phyloP scores from a whole-genome alignment of 2,888 invertebrate genomes.

The Acholoe squamosa region DNA sequence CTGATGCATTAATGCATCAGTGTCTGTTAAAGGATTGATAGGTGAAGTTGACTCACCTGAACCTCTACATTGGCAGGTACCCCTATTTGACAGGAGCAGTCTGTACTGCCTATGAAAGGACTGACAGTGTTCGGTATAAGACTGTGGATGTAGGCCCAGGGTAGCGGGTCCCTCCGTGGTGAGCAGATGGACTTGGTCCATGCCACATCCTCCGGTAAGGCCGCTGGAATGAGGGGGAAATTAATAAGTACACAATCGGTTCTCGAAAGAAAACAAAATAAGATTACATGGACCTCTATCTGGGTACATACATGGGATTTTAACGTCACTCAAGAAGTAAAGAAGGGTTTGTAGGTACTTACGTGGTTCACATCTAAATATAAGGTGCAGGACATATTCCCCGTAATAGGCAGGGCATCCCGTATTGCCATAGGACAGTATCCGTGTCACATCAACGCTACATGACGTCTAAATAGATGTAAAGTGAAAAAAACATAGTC shows the following conservation, averaged over 20 bases:
- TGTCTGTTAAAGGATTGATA: too few species aligned
- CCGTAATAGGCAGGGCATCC: neutral
- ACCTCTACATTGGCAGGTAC: constrained; percentile 50
- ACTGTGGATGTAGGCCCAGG: constrained; percentile 58
- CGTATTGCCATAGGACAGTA: constrained; percentile 24
- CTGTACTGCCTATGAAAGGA: constrained; percentile 12
- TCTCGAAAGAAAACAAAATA: too few species aligned
- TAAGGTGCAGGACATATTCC: constrained; percentile 7
- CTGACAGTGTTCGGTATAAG: constrained; percentile 34
- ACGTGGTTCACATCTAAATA: constrained; percentile 57
- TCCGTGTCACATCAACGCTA: neutral
- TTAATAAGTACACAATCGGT: too few species aligned
- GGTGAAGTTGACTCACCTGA: constrained; percentile 41
- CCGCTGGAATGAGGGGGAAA: neutral
- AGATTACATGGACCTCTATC: too few species aligned
- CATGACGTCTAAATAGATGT: neutral
- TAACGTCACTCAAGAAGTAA: too few species aligned
- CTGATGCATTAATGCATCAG: too few species aligned
- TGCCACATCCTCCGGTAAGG: constrained; percentile 35
- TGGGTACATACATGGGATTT: too few species aligned
- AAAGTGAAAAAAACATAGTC: too few species aligned
- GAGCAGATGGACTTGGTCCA: constrained; percentile 58
- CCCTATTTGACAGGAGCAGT: constrained; percentile 11
- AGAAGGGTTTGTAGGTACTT: too few species aligned
- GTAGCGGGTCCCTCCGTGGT: neutral